A percentile compares a stretch with the other conserved stretches of the same genome.
These are phyloP conservation scores for Pelagia noctiluca DNA, from an alignment of 30 jellyfish, hydroid and myxozoan species.

Conservation along the genomic window DNA sequence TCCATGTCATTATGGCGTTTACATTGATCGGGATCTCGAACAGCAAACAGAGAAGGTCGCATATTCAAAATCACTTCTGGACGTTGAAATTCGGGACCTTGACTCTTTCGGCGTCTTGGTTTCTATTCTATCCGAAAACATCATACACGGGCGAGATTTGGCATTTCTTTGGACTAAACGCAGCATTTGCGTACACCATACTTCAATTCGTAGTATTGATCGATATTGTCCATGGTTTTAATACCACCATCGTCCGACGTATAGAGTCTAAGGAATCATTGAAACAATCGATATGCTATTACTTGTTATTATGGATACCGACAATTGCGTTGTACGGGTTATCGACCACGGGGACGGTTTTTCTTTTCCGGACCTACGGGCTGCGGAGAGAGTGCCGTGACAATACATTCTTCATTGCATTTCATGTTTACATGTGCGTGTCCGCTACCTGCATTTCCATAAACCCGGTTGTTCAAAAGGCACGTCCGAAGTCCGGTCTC, in stretches of 20 bases:
- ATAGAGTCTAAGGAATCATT: slow-evolving; percentile 62
- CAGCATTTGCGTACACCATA: slow-evolving; percentile 84
- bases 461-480: slow-evolving; percentile 89
- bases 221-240: slow-evolving; percentile 77
- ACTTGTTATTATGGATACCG: slow-evolving; percentile 84
- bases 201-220: slow-evolving; percentile 76
- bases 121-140: slow-evolving; percentile 77
- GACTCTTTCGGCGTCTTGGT: background rate
- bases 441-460: slow-evolving; percentile 92
- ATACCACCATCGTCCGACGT: slow-evolving; percentile 50
- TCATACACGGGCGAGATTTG: slow-evolving; percentile 92
- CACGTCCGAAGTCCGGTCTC: slow-evolving; percentile 93
- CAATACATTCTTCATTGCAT: slow-evolving; percentile 83
- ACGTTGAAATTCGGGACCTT: slow-evolving; percentile 19
- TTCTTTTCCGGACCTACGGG: slow-evolving; percentile 73
- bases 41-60: slow-evolving; percentile 55
- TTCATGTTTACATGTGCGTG: slow-evolving; percentile 92
- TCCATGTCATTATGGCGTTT: slow-evolving; percentile 59
- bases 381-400: slow-evolving; percentile 77
- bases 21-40: slow-evolving; percentile 56
- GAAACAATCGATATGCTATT: slow-evolving; percentile 31
- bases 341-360: slow-evolving; percentile 57
- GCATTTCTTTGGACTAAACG: slow-evolving; percentile 96
- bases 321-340: slow-evolving; percentile 57
- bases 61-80: slow-evolving; percentile 86